Evolutionary conservation across 2,113 vertebrate genomes (phyloP).

Genomic region (Hippocampus mohnikei): DNA sequence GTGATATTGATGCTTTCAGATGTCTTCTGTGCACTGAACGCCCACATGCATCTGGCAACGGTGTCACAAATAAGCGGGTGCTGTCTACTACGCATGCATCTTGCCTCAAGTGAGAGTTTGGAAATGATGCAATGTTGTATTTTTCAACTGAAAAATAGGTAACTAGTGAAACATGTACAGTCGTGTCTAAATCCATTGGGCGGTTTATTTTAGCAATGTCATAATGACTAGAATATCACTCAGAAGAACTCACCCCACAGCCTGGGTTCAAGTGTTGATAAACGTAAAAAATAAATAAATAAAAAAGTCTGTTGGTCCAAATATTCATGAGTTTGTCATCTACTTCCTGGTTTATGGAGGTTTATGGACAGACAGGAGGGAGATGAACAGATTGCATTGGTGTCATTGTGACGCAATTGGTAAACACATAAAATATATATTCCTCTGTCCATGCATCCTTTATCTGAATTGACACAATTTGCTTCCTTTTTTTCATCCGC

Average conservation of each 20-base stretch:
- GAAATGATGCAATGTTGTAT: not conserved
- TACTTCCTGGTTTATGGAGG: too few relatives aligned
- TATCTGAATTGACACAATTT: too few relatives aligned
- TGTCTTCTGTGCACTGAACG: slow-evolving; percentile 64
- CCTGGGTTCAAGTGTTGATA: not conserved
- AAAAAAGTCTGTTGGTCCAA: not conserved
- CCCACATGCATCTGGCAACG: slow-evolving; percentile 65
- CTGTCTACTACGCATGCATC: slow-evolving; percentile 22
- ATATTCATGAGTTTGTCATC: not conserved
- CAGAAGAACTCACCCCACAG: not conserved
- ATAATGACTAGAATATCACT: not conserved
- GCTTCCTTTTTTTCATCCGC: too few relatives aligned
- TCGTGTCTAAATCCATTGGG: not conserved
- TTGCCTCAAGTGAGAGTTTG: slow-evolving; percentile 3
- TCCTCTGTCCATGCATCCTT: too few relatives aligned
- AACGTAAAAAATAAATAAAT: not conserved
- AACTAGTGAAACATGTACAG: not conserved
- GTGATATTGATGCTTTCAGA: slow-evolving; percentile 73
- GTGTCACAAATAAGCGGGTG: slow-evolving; percentile 44
- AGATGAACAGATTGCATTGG: too few relatives aligned
- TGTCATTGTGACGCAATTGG: too few relatives aligned
- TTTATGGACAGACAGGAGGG: too few relatives aligned
- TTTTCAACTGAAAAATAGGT: not conserved
- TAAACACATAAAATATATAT: too few relatives aligned
- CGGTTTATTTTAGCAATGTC: not conserved